Conservation (phyloP, 2,888 invertebrate species). For the Panopea generosa region DNA sequence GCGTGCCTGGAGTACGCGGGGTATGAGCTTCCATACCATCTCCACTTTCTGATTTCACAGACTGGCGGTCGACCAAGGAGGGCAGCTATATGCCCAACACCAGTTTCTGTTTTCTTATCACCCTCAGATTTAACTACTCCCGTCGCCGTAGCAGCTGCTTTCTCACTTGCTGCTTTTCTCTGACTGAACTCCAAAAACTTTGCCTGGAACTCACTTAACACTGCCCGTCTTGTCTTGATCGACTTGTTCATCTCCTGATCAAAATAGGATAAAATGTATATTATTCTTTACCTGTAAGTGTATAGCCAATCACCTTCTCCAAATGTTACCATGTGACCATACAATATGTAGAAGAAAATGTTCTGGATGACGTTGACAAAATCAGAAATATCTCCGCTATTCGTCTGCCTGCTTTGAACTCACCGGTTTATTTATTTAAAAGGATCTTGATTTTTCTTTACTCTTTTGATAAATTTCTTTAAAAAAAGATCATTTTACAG, state of each 20-base stretch:
- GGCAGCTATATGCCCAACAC: conserved; percentile 76
- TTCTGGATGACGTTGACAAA: neutral
- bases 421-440: too few species aligned
- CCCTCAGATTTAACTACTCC: too few species aligned
- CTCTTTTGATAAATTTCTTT: too few species aligned
- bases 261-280: conserved; percentile 4
- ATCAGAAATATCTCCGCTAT: too few species aligned
- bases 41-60: conserved; percentile 37
- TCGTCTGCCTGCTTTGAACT: too few species aligned
- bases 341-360: too few species aligned
- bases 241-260: conserved; percentile 88
- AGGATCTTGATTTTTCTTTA: too few species aligned
- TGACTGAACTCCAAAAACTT: conserved; percentile 84
- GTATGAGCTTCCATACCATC: conserved; percentile 55
- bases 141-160: conserved; percentile 38
- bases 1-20: conserved; percentile 61
- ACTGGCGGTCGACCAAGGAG: conserved; percentile 56
- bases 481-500: too few species aligned
- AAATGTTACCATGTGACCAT: too few species aligned
- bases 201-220: conserved; percentile 80
- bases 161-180: conserved; percentile 66
- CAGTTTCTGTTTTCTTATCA: conserved; percentile 59
- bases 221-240: conserved; percentile 87
- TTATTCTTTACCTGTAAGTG: neutral
- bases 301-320: too few species aligned